Evolutionary conservation across 2,888 invertebrate species (phyloP), one percentile per base, ranked within the genome.

Genomic region (Phorcus lineatus): DNA sequence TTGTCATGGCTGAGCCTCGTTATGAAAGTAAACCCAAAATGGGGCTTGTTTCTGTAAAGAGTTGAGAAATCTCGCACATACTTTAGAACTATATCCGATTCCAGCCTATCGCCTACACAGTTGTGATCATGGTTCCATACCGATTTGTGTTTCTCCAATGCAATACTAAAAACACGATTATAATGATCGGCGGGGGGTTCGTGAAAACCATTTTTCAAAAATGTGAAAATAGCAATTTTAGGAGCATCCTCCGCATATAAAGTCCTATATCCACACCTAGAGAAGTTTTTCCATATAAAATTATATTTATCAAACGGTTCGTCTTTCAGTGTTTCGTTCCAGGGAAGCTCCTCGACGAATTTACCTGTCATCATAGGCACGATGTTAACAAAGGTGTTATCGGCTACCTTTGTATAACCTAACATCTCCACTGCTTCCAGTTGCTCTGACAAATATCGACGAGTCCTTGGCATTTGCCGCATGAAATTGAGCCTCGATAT

Each of bases 321-420:
- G 13, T 76, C 78, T 47, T 52, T 74, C 77, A 86, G 80, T 0
- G 85, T 82, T 67, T 87, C 84, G 24, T 87, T 84, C 84, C 86
- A 86, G 7, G 86, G 85, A 2, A 84, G 80, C 28, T 87, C 86
- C 47, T 83, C 80, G 19, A 84, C 82, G 31, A 82, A 85, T 74
- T 85, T 85, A 0, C 89, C 89, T 2, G 83, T 95, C n/a, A 98
- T 93, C 81, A 97, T 95, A 0, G 98, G 96, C 9, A 96, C 95
- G 81, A 98, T 92, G 92, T 98, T 98, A 0, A 97, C 97, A 91
- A 96, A 98, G 0, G 98, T 98, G 92, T 98, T 98, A 92, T 98
- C 98, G 2, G 96, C 98, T 11, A 98, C 96, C 94, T 98, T 98
- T 91, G 97, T 97, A 93, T 97, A 98, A 6, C 98, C 98, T 85